Evolutionary conservation across 1,140 invertebrate species (phyloP).

Genomic region (Charaxes varanes): DNA sequence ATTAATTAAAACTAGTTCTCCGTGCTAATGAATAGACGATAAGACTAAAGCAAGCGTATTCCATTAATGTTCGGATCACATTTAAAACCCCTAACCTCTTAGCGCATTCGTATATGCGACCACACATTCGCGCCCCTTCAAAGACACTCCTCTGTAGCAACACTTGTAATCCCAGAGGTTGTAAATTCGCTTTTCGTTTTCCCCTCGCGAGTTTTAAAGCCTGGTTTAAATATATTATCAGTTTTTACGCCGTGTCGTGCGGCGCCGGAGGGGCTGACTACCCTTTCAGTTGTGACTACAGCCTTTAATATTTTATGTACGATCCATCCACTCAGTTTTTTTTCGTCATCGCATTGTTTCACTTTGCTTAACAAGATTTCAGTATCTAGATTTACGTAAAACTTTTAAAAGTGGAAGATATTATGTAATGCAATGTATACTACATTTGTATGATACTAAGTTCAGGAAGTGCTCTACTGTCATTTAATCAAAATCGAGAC

Average conservation of each 20-base stretch:
- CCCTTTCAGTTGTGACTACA: slow-evolving; percentile 40
- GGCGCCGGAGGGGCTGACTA: slow-evolving; percentile 46
- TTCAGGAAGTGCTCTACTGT: too few species aligned
- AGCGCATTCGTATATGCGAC: slow-evolving; percentile 7
- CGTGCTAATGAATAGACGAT: too few species aligned
- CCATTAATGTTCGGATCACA: too few species aligned
- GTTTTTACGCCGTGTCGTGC: slow-evolving; percentile 59
- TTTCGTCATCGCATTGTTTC: slow-evolving; percentile 17
- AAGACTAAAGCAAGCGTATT: too few species aligned
- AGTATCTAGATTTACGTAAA: too few species aligned
- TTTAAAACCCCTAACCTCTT: slow-evolving; percentile 2
- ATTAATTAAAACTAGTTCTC: too few species aligned
- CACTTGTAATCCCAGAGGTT: slow-evolving; percentile 42
- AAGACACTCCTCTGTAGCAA: slow-evolving; percentile 30
- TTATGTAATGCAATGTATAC: too few species aligned
- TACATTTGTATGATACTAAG: too few species aligned
- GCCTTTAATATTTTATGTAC: slow-evolving; percentile 50
- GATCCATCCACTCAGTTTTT: slow-evolving; percentile 34
- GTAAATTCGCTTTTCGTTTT: slow-evolving; percentile 47
- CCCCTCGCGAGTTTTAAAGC: slow-evolving; percentile 49
- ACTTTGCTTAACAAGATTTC: slow-evolving; percentile 14
- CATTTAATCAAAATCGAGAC: too few species aligned
- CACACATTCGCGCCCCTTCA: slow-evolving; percentile 28
- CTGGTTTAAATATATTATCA: slow-evolving; percentile 63
- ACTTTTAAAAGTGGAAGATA: too few species aligned